Evolutionary conservation across 2,888 invertebrate genomes (phyloP).

Genomic region (Microctonus aethiopoides): DNA sequence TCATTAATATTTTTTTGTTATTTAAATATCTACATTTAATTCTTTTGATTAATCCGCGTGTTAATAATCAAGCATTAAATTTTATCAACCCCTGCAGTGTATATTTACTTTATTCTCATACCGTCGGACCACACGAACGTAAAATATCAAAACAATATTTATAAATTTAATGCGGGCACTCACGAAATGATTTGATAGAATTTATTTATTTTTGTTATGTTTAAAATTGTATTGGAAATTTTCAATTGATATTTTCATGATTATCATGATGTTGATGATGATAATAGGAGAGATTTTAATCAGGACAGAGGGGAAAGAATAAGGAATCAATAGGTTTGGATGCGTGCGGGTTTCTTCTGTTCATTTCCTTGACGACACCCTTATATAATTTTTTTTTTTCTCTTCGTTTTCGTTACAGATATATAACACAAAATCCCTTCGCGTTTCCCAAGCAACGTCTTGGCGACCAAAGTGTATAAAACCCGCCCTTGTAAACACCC

Average conservation of each 20-base stretch:
- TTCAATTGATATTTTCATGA: background rate
- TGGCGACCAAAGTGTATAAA: background rate
- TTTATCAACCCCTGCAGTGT: background rate
- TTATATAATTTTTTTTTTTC: slow-evolving; percentile 7
- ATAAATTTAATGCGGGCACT: background rate
- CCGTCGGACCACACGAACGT: background rate
- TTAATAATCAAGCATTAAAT: background rate
- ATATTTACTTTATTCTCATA: background rate
- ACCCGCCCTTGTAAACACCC: slow-evolving; percentile 52
- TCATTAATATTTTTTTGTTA: too few species aligned
- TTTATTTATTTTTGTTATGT: background rate
- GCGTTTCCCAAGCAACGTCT: slow-evolving; percentile 50
- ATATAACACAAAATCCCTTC: slow-evolving; percentile 39
- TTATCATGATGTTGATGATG: background rate
- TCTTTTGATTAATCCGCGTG: background rate
- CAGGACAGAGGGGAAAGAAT: background rate
- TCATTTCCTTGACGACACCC: slow-evolving; percentile 26
- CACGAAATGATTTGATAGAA: background rate
- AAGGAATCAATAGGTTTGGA: slow-evolving; percentile 13
- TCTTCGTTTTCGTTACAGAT: background rate
- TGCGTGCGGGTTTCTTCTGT: background rate
- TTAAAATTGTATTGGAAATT: background rate
- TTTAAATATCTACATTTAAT: too few species aligned
- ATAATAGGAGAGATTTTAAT: background rate
- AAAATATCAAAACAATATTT: background rate